Base-by-base conservation (phyloP, 2,888 invertebrate species). In the Crossocerus cetratus region DNA sequence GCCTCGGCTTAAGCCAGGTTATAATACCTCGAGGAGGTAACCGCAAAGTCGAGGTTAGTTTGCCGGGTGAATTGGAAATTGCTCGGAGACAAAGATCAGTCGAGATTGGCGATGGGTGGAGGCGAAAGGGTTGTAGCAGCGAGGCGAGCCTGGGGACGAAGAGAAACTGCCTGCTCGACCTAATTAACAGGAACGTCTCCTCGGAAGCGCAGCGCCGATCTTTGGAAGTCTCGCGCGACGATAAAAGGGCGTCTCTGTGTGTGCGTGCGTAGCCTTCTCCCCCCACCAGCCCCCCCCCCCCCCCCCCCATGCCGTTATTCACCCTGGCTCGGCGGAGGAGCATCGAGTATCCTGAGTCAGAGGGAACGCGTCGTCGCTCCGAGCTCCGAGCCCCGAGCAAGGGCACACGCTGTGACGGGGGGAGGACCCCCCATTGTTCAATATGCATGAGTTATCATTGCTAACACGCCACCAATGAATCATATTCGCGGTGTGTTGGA, bases 361-460 rank as follows among this genome's bases (percentile, higher is more conserved):
- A 32, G 32, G 23, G 73, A 78, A 71, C 74, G 72, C 77, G 77
- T 77, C 76, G 64, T 16, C 16, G 49, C 5, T 5, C 5, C 43
- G 43, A 43, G 13, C 5, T 5, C n/a, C 13, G 43, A 43, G 43
- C 43, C 5, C 5, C 13, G 43, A 43, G 43, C 43, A 13, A 43
- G 43, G 5, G 43, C 5, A 13, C 43, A 43, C 5, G 13, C 8
- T 32, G 32, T 32, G 49, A 11, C 14, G 14, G 49, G 49, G 49
- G 49, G 72, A 75, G 49, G 72, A 75, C 82, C 80, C 82, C 82
- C 76, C 65, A 65, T 55, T 78, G 84, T 85, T 87, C 84, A 83
- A 87, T 87, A 87, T 87, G 86, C 84, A 86, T 84, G 86, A 86
- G 86, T 82, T 85, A 85, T 85, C 86, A 86, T 81, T 84, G 76